Conservation (phyloP, 2,797 vertebrate genomes). For the Salarias fasciatus region DNA sequence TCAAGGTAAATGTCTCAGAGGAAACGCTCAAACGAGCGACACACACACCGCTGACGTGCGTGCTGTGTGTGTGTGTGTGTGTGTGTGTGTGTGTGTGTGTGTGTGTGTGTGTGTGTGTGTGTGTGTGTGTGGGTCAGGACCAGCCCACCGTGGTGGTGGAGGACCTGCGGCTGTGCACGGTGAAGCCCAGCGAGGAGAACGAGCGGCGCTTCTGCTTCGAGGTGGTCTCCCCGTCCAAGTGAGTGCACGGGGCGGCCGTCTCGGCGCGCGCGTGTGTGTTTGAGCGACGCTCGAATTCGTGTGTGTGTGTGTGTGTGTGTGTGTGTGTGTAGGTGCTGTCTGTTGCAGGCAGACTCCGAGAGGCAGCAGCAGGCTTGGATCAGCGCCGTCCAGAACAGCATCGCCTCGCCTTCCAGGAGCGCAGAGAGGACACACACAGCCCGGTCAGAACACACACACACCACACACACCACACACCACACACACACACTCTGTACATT, state of each 20-base stretch:
- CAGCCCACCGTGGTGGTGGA: constrained; percentile 90
- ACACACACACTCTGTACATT: constrained; percentile 30
- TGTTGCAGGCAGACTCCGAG: constrained; percentile 92
- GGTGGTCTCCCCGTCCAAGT: constrained; percentile 94
- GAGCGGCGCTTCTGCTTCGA: constrained; percentile 94
- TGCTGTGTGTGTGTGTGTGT: too few relatives aligned
- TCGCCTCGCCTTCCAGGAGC: constrained; percentile 90
- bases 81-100: too few relatives aligned
- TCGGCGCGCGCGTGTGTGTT: not conserved
- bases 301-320: constrained; percentile 52
- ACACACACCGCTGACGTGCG: constrained; percentile 1
- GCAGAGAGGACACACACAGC: constrained; percentile 75
- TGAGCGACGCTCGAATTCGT: too few relatives aligned
- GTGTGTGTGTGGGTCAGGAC: constrained; percentile 78
- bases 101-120: too few relatives aligned
- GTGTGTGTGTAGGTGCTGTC: constrained; percentile 83
- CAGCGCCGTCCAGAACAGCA: constrained; percentile 91
- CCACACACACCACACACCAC: constrained; percentile 21
- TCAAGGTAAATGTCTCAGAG: constrained; percentile 79
- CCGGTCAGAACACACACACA: constrained; percentile 71
- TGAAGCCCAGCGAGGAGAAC: constrained; percentile 86
- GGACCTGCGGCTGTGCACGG: constrained; percentile 91
- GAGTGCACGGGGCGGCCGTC: constrained; percentile 74
- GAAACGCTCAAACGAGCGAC: not conserved
- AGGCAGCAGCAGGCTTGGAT: constrained; percentile 89